Evolutionary conservation across 2,797 vertebrate genomes (phyloP).

Genomic region (Tragelaphus oryx): DNA sequence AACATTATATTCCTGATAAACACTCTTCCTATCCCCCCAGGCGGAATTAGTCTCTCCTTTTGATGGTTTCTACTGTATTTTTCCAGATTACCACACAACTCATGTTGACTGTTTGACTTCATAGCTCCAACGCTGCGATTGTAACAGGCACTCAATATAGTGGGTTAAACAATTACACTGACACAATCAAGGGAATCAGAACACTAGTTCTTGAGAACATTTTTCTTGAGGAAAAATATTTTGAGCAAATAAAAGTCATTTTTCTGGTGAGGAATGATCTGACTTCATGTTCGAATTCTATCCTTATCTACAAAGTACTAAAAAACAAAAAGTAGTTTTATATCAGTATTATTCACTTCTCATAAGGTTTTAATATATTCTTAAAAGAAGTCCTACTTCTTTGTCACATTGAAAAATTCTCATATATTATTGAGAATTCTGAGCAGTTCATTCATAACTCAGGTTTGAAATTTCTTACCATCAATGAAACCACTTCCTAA

Average conservation of each 20-base stretch:
- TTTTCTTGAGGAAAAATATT: conserved; percentile 23
- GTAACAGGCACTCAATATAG: background rate
- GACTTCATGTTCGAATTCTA: background rate
- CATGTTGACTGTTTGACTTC: background rate
- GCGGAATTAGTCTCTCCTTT: background rate
- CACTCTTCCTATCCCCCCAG: background rate
- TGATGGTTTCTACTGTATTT: background rate
- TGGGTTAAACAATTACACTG: background rate
- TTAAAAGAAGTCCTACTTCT: background rate
- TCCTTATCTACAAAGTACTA: background rate
- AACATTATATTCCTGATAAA: background rate
- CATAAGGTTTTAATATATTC: background rate
- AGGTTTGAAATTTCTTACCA: background rate
- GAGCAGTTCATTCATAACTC: background rate
- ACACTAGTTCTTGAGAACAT: background rate
- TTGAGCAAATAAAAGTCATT: background rate
- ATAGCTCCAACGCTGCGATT: background rate
- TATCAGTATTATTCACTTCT: background rate
- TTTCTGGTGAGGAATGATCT: background rate
- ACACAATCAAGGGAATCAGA: background rate
- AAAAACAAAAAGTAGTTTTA: background rate
- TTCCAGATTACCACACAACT: background rate
- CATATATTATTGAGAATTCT: background rate
- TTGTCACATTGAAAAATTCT: background rate
- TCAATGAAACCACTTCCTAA: background rate